Evolutionary conservation across 30 jellyfish, hydroid and myxozoan species (phyloP).

Genomic region (Aurelia sp.): DNA sequence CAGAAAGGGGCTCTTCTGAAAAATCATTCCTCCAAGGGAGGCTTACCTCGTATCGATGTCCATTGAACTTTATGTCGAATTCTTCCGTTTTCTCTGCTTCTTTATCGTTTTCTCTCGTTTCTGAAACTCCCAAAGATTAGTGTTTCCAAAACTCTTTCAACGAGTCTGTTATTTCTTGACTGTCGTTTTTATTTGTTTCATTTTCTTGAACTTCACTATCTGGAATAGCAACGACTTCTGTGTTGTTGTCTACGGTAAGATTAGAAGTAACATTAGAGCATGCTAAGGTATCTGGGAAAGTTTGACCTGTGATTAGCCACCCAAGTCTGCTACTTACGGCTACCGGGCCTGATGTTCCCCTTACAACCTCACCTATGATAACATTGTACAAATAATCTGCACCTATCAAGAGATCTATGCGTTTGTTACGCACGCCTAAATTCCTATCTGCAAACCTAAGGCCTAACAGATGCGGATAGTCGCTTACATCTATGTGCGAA

Average conservation of each 20-base stretch:
- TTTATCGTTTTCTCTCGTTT: slow-evolving; percentile 3
- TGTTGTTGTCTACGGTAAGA: slow-evolving; percentile 23
- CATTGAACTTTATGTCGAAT: slow-evolving; percentile 38
- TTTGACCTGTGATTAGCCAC: slow-evolving; percentile 61
- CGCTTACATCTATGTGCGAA: slow-evolving; percentile 21
- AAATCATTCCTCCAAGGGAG: slow-evolving; percentile 62
- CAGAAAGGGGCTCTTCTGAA: slow-evolving; percentile 7
- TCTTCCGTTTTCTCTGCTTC: neutral
- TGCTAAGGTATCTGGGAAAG: neutral
- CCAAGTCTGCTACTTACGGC: slow-evolving; percentile 63
- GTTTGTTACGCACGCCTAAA: slow-evolving; percentile 10
- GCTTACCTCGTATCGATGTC: slow-evolving; percentile 50
- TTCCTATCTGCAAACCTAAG: slow-evolving; percentile 27
- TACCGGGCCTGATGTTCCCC: slow-evolving; percentile 57
- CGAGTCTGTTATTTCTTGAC: slow-evolving; percentile 13
- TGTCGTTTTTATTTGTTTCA: slow-evolving; percentile 31
- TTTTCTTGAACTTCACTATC: slow-evolving; percentile 25
- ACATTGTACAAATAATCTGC: slow-evolving; percentile 47
- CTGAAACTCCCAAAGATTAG: slow-evolving; percentile 21
- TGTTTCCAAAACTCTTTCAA: slow-evolving; percentile 44
- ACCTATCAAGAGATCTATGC: slow-evolving; percentile 36
- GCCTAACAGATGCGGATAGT: slow-evolving; percentile 52
- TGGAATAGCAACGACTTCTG: neutral
- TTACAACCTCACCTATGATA: slow-evolving; percentile 40
- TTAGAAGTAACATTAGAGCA: slow-evolving; percentile 20